Percentiles rank a stretch among this genome's conserved stretches.
Conservation (phyloP, 2,113 vertebrate species). For the Diadophis punctatus region DNA sequence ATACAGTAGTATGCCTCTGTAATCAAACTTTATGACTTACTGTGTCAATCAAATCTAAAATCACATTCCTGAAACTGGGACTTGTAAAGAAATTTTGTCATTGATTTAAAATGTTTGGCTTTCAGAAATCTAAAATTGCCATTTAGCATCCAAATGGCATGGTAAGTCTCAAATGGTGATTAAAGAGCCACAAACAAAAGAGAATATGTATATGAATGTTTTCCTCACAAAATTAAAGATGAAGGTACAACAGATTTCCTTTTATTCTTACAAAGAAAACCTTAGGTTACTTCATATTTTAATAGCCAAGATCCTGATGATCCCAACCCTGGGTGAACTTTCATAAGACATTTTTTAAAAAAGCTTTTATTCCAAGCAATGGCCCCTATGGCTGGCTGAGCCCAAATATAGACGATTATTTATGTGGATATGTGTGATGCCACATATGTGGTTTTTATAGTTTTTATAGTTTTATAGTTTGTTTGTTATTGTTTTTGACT, state of each 20-base stretch:
- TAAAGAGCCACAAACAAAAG: not conserved
- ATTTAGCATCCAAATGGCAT: not conserved
- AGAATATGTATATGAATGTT: not conserved
- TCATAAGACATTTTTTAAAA: not conserved
- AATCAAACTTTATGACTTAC: not conserved
- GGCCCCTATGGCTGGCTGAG: not conserved
- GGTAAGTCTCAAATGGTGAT: not conserved
- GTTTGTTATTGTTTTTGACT: not conserved
- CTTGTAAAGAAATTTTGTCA: not conserved
- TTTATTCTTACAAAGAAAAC: not conserved
- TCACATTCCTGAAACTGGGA: not conserved
- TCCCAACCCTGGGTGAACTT: not conserved
- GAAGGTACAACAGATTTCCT: not conserved
- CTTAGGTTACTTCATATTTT: not conserved
- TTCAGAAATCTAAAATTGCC: not conserved
- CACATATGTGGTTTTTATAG: not conserved
- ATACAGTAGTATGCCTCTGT: not conserved
- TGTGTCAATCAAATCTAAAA: not conserved
- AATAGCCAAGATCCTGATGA: not conserved
- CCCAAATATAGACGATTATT: not conserved
- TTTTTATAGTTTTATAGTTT: not conserved
- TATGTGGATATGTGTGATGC: not conserved
- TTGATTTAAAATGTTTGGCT: not conserved
- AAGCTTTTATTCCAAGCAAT: not conserved
- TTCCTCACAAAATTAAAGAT: not conserved